Base-by-base conservation (phyloP, 2,113 vertebrate genomes). In the Pomatostomus ruficeps region DNA sequence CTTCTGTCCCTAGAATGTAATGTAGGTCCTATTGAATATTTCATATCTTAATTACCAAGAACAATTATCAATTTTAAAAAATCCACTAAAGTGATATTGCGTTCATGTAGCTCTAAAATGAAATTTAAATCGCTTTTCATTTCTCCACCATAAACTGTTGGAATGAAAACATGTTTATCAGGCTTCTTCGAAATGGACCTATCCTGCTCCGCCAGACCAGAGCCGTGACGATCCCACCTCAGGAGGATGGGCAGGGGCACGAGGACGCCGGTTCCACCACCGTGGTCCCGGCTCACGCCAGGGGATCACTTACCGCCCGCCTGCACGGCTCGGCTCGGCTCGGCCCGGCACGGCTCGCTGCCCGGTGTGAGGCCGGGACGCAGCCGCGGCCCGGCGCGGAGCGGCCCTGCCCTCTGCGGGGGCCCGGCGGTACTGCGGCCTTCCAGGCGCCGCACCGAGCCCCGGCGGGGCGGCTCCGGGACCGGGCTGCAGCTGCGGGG, bases 401-500 rank as follows among this genome's bases (percentile, higher is more conserved):
- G 10, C 57, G 49, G 59, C 6, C 23, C 81, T 74, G 81, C 81
- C 81, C 81, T 73, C 81, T 84, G 70, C 81, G 81, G 81, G 81
- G 68, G 7, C 58, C 14, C 48, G 40, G 28, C 3, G 81, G 81
- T 63, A 84, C 58, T 84, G 58, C 80, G 77, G 51, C 62, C 31
- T n/a, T 33, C 8, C 45, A 26, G n/a, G 20, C 62, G 31, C 25
- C 72, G 3, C 77, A 4, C 21, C 33, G 33, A 25, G 31, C 17
- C 28, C 28, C 16, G 0, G 29, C 78, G 16, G 65, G 11, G 25
- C 45, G 31, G 70, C 58, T 14, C 14, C 19, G 42, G 2, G 2
- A 0, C 11, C 2, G 8, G 24, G 52, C 9, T 3, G 1, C 19
- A 8, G 42, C 18, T 19, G 24, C 40, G 49, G 46, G n/a, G 3